These are phyloP conservation scores for Dioctria rufipes DNA, from an alignment of 2,888 invertebrate genomes.

Conservation along the genomic window DNA sequence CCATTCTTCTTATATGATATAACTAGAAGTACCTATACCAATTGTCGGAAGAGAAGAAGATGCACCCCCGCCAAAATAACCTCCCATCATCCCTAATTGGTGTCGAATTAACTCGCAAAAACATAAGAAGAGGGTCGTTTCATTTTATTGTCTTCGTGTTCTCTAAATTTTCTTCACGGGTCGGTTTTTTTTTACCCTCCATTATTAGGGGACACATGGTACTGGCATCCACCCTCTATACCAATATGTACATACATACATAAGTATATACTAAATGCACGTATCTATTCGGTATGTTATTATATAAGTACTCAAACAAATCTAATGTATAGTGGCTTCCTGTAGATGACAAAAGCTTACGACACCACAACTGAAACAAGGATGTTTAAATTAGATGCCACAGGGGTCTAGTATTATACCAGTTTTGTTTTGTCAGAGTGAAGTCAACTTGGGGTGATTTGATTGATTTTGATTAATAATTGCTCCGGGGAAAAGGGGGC, in stretches of 20 bases:
- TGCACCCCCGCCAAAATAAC: constrained; percentile 56
- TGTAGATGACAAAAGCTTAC: constrained; percentile 51
- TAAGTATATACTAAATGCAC: background rate
- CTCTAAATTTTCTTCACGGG: constrained; percentile 39
- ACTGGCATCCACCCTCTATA: background rate
- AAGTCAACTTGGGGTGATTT: constrained; percentile 55
- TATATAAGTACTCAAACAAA: constrained; percentile 28
- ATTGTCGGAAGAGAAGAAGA: constrained; percentile 31
- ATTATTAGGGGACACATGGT: background rate
- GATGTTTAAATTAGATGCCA: constrained; percentile 49
- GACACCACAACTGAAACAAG: constrained; percentile 40
- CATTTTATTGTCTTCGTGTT: constrained; percentile 59
- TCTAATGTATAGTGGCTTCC: constrained; percentile 48
- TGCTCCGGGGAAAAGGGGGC: constrained; percentile 54
- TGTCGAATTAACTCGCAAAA: constrained; percentile 69
- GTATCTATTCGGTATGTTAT: background rate
- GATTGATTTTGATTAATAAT: constrained; percentile 61
- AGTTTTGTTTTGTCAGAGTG: constrained; percentile 47
- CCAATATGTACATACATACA: background rate
- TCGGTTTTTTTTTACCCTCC: constrained; percentile 11
- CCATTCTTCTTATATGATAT: constrained; percentile 63
- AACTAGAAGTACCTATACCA: constrained; percentile 55
- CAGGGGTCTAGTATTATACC: constrained; percentile 51
- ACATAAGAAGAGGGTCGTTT: constrained; percentile 58
- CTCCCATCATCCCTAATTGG: constrained; percentile 71